Evolutionary conservation across 2,113 vertebrate species (phyloP).

Genomic region (Ptyas mucosa): DNA sequence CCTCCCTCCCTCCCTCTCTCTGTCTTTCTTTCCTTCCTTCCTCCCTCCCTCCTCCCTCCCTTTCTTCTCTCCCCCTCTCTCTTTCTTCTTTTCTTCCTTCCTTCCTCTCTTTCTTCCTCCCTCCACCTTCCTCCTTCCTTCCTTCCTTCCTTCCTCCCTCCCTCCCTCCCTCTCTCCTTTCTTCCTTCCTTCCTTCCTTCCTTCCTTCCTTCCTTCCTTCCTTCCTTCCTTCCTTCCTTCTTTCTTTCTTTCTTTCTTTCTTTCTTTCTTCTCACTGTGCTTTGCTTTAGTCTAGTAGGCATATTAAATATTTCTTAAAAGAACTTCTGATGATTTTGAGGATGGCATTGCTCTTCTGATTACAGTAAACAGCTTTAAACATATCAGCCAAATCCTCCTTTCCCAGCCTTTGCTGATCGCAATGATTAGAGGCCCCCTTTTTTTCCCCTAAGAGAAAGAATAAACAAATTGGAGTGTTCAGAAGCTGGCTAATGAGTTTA

Average conservation of each 20-base stretch:
- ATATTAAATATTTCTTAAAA: slow-evolving; percentile 2
- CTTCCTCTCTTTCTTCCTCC: background rate
- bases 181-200: background rate
- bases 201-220: background rate
- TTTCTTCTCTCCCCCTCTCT: too few species aligned
- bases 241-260: background rate
- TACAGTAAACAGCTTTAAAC: background rate
- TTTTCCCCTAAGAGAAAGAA: background rate
- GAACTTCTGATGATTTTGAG: background rate
- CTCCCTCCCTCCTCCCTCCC: too few species aligned
- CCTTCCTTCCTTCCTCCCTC: too few species aligned
- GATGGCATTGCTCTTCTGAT: background rate
- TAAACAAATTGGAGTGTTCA: background rate
- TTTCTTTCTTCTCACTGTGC: accelerated
- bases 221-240: background rate
- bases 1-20: too few species aligned
- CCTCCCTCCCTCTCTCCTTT: background rate
- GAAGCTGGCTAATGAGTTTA: background rate
- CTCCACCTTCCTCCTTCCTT: too few species aligned
- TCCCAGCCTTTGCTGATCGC: background rate
- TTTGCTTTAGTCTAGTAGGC: slow-evolving; percentile 5
- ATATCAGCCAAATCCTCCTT: background rate
- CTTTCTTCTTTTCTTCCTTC: background rate
- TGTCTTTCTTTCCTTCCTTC: background rate
- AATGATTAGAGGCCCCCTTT: background rate